phyloP scores from a whole-genome alignment of 2,888 invertebrate genomes.

The Pristionchus exspectatus region DNA sequence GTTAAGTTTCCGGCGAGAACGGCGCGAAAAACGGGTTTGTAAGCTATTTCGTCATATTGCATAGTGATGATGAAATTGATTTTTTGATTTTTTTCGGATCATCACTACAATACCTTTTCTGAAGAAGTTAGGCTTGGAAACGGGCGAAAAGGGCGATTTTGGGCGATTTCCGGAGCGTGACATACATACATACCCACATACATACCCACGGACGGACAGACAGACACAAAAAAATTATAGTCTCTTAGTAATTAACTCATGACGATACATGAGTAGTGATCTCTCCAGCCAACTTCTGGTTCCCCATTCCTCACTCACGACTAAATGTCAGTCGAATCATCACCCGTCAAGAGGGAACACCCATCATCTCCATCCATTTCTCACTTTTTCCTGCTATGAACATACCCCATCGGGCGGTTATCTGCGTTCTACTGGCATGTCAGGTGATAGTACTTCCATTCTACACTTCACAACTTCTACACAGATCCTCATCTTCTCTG shows the following conservation, averaged over 20 bases:
- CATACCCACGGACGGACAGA: too few species aligned
- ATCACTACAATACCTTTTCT: too few species aligned
- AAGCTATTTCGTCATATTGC: too few species aligned
- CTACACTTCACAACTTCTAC: background rate
- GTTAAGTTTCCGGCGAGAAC: too few species aligned
- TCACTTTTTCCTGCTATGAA: background rate
- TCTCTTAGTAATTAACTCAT: background rate
- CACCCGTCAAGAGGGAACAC: background rate
- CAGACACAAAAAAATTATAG: too few species aligned
- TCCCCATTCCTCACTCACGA: background rate
- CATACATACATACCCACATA: too few species aligned
- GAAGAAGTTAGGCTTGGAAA: too few species aligned
- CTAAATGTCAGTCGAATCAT: conserved; percentile 5
- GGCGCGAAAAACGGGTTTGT: too few species aligned
- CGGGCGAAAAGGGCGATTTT: too few species aligned
- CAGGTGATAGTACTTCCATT: background rate
- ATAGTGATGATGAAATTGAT: too few species aligned
- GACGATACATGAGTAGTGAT: background rate
- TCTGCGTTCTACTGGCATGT: background rate
- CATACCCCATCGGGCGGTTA: background rate
- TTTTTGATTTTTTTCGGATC: too few species aligned
- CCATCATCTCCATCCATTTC: background rate
- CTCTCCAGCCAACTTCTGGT: background rate
- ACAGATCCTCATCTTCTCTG: background rate
- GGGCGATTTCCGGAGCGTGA: too few species aligned